Evolutionary conservation across 2,797 vertebrate species (phyloP).

Genomic region (Stomatorhinus walkeri): DNA sequence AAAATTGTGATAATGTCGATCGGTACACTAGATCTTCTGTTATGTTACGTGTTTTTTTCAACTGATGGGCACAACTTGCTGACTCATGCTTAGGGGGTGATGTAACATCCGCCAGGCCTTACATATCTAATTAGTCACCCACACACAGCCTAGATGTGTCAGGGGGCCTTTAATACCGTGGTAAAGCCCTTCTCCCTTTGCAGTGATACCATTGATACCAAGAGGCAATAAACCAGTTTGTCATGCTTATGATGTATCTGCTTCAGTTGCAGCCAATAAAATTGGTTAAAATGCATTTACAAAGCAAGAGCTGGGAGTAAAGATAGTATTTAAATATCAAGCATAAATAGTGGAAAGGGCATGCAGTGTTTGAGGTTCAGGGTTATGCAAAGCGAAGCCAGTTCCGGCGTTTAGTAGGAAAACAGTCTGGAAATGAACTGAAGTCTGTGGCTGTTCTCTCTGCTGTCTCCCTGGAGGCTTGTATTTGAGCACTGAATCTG

Average conservation of each 20-base stretch:
- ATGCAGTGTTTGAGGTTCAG: neutral
- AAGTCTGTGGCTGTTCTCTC: neutral
- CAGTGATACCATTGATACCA: neutral
- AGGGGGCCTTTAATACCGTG: neutral
- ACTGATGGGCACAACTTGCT: neutral
- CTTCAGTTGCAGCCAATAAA: neutral
- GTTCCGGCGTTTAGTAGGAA: neutral
- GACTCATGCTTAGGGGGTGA: neutral
- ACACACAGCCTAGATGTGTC: neutral
- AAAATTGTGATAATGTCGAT: neutral
- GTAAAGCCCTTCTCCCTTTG: neutral
- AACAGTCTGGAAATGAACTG: conserved; percentile 4
- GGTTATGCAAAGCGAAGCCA: neutral
- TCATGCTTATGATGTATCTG: neutral
- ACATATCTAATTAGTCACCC: neutral
- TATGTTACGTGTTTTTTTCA: neutral
- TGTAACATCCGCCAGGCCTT: neutral
- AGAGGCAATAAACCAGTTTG: neutral
- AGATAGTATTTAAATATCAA: neutral
- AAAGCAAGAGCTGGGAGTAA: neutral
- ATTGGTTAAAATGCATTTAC: neutral
- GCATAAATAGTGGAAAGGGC: neutral
- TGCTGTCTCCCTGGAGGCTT: neutral
- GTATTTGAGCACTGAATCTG: neutral
- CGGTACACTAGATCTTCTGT: neutral